Evolutionary conservation across 2,888 invertebrate species (phyloP).

Genomic region (Helicoverpa assulta): DNA sequence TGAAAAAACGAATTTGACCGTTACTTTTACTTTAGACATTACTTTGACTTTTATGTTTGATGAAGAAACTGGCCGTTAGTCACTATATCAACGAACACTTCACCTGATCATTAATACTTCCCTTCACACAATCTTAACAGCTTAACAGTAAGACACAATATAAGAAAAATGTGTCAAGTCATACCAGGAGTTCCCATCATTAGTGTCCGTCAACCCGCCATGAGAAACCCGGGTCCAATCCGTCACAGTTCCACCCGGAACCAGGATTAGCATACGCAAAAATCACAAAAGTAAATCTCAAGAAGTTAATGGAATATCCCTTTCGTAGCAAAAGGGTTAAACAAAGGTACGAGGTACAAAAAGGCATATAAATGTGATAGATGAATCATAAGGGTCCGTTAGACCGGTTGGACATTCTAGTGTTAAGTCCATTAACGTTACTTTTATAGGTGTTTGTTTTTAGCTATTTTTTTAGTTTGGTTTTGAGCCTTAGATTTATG

Average conservation of each 20-base stretch:
- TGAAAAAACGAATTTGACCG: too few species aligned
- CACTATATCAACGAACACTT: neutral
- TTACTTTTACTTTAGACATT: too few species aligned
- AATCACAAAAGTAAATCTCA: slow-evolving; percentile 82
- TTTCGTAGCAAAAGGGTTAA: slow-evolving; percentile 87
- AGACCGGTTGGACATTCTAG: slow-evolving; percentile 77
- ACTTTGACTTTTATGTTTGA: too few species aligned
- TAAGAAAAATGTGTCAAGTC: slow-evolving; percentile 63
- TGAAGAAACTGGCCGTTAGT: too few species aligned
- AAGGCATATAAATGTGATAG: slow-evolving; percentile 85
- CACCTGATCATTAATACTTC: neutral
- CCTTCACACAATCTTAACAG: slow-evolving; percentile 18
- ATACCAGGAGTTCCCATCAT: slow-evolving; percentile 70
- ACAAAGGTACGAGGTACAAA: slow-evolving; percentile 82
- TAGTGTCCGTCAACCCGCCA: slow-evolving; percentile 76
- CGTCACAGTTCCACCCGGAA: slow-evolving; percentile 83
- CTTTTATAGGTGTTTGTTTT: slow-evolving; percentile 66
- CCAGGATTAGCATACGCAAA: slow-evolving; percentile 84
- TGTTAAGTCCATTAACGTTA: slow-evolving; percentile 68
- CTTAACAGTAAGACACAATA: slow-evolving; percentile 20
- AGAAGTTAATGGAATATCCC: slow-evolving; percentile 84
- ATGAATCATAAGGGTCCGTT: slow-evolving; percentile 84
- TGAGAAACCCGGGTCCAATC: slow-evolving; percentile 82
- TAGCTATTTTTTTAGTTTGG: slow-evolving; percentile 52
- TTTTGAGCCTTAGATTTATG: slow-evolving; percentile 72